Base-by-base conservation (phyloP, 2,113 vertebrate species). In the Menura novaehollandiae region DNA sequence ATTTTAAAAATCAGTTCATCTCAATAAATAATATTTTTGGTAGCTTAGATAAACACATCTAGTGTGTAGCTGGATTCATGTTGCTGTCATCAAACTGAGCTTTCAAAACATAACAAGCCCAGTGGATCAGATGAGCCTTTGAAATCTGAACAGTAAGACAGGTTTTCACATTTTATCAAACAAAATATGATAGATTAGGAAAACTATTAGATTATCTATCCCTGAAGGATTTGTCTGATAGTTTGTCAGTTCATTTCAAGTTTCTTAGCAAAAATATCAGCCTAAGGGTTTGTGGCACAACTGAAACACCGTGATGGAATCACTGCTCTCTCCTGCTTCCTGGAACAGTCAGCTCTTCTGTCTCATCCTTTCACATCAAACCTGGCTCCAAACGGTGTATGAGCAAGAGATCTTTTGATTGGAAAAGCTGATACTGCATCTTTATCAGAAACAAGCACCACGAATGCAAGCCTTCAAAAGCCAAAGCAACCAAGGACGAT, bases 361-460 rank as follows among this genome's bases (percentile, higher is more conserved):
- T 75, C 94, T 86, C 88, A 83, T 94, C 87, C 92, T 53, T 69
- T 91, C 96, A 94, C 85, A 95, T 89, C 95, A 89, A 86, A 55
- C 51, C 74, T 43, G 72, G 17, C 69, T 82, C 69, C 35, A 39
- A 91, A 71, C 28, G 44, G 77, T 89, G 83, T 58, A 32, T 9
- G 77, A 93, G 63, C 55, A 81, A 93, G 79, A 88, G 97, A 97
- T 96, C 94, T 98, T 98, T 97, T 97, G 98, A 98, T 71, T 97
- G 82, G 91, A 97, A 97, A 95, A 97, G 96, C 88, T 75, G 94
- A 98, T 97, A 97, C 97, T 98, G 98, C 98, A 98, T 98, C 96
- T 96, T 97, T 91, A 95, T 91, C 93, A 93, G 96, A 98, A 98
- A 97, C 95, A 91, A 97, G 97, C 59, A 96, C 92, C 96, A 96